Evolutionary conservation across 92 coral and sea anemone genomes (phyloP).

Genomic region (Hydrozoanthus gracilis): DNA sequence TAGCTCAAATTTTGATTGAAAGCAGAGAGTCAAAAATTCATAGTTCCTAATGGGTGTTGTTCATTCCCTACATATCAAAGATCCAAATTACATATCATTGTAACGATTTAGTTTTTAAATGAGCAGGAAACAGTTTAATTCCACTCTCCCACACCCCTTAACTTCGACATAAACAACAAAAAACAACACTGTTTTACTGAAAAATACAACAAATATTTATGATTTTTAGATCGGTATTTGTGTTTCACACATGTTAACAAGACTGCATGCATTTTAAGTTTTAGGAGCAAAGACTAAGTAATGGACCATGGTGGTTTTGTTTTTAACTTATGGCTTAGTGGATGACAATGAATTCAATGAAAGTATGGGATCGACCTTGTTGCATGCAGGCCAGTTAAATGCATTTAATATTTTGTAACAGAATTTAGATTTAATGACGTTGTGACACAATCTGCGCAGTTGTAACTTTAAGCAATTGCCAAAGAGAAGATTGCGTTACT

Average conservation of each 20-base stretch:
- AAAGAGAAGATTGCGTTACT: too few relatives aligned
- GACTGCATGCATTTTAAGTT: slow-evolving; percentile 13
- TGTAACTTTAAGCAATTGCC: too few relatives aligned
- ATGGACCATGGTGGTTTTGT: not conserved
- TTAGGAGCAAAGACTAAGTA: not conserved
- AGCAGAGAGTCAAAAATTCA: too few relatives aligned
- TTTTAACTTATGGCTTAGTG: not conserved
- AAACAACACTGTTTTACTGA: not conserved
- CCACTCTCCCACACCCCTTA: too few relatives aligned
- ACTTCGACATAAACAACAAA: not conserved
- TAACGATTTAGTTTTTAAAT: too few relatives aligned
- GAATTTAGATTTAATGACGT: not conserved
- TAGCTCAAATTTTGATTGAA: too few relatives aligned
- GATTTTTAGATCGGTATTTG: not conserved
- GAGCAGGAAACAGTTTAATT: too few relatives aligned
- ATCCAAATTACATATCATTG: too few relatives aligned
- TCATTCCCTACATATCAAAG: too few relatives aligned
- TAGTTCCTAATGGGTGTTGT: too few relatives aligned
- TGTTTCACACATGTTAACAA: not conserved
- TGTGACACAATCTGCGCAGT: too few relatives aligned
- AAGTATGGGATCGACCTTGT: not conserved
- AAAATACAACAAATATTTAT: not conserved
- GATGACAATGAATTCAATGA: not conserved
- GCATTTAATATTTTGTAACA: not conserved
- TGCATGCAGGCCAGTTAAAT: slow-evolving; percentile 31